These are phyloP conservation scores for Nothobranchius furzeri DNA, from an alignment of 2,113 vertebrate genomes.

Conservation along the genomic window DNA sequence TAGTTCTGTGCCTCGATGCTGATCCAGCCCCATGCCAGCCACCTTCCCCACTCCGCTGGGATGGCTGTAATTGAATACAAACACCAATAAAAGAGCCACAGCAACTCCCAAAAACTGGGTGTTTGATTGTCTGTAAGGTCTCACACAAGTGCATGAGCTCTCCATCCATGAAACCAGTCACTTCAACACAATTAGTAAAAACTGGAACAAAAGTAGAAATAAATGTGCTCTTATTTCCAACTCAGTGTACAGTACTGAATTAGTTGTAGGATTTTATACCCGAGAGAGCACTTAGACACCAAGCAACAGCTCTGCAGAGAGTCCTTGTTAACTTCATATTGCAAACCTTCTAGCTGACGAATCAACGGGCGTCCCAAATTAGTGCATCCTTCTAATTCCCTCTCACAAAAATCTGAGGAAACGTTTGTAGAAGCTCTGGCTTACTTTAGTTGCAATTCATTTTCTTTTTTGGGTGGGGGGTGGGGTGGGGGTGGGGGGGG, in stretches of 20 bases:
- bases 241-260: slow-evolving; percentile 11
- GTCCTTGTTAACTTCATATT: slow-evolving; percentile 23
- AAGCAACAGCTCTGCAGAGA: slow-evolving; percentile 1
- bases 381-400: slow-evolving; percentile 4
- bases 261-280: slow-evolving; percentile 7
- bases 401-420: not conserved
- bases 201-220: slow-evolving; percentile 1
- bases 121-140: slow-evolving; percentile 21
- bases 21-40: not conserved
- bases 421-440: not conserved
- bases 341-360: not conserved
- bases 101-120: slow-evolving; percentile 8
- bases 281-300: slow-evolving; percentile 7
- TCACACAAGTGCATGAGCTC: slow-evolving; percentile 14
- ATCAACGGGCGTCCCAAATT: slow-evolving; percentile 1
- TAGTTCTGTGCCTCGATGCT: slow-evolving; percentile 35
- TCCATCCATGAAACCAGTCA: slow-evolving; percentile 25
- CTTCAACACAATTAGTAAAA: slow-evolving; percentile 1
- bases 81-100: slow-evolving; percentile 15
- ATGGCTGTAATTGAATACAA: slow-evolving; percentile 23
- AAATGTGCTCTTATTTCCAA: slow-evolving; percentile 12
- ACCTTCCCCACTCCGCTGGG: slow-evolving; percentile 7
- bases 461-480: too few species aligned
- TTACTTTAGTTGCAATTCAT: slow-evolving; percentile 4
- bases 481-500: too few species aligned